Base-by-base conservation (phyloP, 2,888 invertebrate species). In the Callinectes sapidus region DNA sequence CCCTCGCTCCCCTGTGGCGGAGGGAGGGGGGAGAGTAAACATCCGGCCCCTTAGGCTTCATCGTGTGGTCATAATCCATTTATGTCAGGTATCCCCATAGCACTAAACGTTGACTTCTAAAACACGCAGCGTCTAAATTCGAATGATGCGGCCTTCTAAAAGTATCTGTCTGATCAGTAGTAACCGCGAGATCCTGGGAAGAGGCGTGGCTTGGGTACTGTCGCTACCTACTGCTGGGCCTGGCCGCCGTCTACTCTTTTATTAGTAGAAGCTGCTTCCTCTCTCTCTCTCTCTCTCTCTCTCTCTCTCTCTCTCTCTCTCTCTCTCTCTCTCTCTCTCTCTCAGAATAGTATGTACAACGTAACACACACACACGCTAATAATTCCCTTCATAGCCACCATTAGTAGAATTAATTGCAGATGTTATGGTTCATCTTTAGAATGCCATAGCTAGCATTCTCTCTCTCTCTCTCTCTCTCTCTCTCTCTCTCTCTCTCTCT, bases 271-370 rank as follows among this genome's bases (percentile, higher is more conserved):
- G 23, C 61, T 61, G 23, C 87, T 87, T 42, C 39, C 87, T 87
- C 87, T 87, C 87, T 87, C 87, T 87, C 87, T 87, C 87, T 87
- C 87, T 87, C 87, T 87, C 87, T 87, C 87, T 87, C 87, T 71
- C 71, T 71, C 71, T 71, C 71, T 71, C 71, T 71, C 71, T 71
- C 71, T 71, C 71, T 71, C 71, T 77, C 71, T 77, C 71, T 77
- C 39, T 39, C 39, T 39, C 39, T 39, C 39, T 39, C 39, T 39
- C 39, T 39, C 39, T 39, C 39, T 39, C 39, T 39, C 39, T 39
- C 39, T 39, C 39, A 39, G 39, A 39, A 5, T 5, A 39, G 39
- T 39, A n/a, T n/a, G 39, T 39, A 39, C 5, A 3, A 5, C 39
- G 39, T 39, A 39, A 39, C 39, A 39, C 39, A 39, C 39, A 39